Base-by-base conservation (phyloP, 2,888 invertebrate genomes). In the Apamea monoglypha region DNA sequence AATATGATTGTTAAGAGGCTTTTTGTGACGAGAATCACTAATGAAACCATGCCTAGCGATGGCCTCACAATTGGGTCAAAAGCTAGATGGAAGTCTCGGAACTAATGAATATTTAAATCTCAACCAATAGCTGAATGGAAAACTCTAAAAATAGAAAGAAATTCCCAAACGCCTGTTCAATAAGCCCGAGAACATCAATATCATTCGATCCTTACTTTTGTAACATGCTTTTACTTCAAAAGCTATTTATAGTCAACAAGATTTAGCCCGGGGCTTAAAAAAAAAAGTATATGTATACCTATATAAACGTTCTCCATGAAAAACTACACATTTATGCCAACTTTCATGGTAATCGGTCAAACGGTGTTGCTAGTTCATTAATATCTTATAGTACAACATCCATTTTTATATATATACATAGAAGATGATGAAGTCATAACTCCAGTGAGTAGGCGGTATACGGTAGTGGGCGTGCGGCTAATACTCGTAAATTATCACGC, bases 401-500 rank as follows among this genome's bases (percentile, higher is more conserved):
- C 0, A 32, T 32, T 10, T 70, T 25, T 50, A 47, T 18, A n/a
- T 40, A 3, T 7, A 16, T 12, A n/a, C 32, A 21, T 69, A 32
- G 14, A 16, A 70, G n/a, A 59, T 36, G 61, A 36, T 74, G 74
- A 81, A 74, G 81, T 74, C 74, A 84, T 87, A 75, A 77, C 53
- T 75, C n/a, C 18, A 36, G 68, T 40, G 69, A 53, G 76, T 76
- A 44, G 81, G 76, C 59, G 78, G 50, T 76, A 50, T 80, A 69
- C 66, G 77, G 61, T 56, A 61, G 74, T 63, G 50, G 87, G 79
- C 77, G 83, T 67, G 56, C 12, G 69, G 18, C 59, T 47, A 73
- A 66, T 61, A 76, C 59, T 83, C 73, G 78, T 86, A 81, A 88
- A 83, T 88, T 78, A 78, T 80, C 44, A 70, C 69, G 59, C 68